These are phyloP conservation scores for Trematomus loennbergii DNA, from an alignment of 2,113 vertebrate species.

Conservation along the genomic window DNA sequence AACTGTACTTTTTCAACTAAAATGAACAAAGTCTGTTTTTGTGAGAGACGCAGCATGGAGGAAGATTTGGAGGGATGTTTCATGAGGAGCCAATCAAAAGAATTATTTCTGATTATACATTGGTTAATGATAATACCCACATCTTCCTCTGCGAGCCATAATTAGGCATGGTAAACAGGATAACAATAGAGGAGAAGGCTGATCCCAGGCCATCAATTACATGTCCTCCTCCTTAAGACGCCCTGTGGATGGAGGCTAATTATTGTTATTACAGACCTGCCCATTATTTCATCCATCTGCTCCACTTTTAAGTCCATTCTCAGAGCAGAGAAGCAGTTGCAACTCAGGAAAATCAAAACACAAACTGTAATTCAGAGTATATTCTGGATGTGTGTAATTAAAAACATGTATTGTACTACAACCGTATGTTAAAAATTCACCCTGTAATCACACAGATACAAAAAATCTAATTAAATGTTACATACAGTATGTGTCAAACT, in stretches of 20 bases:
- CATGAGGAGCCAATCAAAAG: slow-evolving; percentile 71
- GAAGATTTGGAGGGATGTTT: slow-evolving; percentile 41
- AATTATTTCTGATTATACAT: slow-evolving; percentile 83
- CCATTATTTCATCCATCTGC: slow-evolving; percentile 78
- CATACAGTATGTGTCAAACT: slow-evolving; percentile 51
- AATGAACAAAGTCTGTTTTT: slow-evolving; percentile 6
- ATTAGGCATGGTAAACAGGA: slow-evolving; percentile 82
- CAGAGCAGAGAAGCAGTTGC: slow-evolving; percentile 19
- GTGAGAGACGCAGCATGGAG: neutral
- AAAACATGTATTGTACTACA: slow-evolving; percentile 39
- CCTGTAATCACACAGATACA: slow-evolving; percentile 45
- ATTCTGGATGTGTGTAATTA: slow-evolving; percentile 61
- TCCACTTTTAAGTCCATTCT: slow-evolving; percentile 61
- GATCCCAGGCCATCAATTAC: slow-evolving; percentile 81
- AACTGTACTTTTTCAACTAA: neutral
- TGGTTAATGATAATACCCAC: slow-evolving; percentile 80
- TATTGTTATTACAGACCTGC: slow-evolving; percentile 81
- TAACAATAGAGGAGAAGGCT: slow-evolving; percentile 75
- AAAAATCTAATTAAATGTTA: slow-evolving; percentile 56
- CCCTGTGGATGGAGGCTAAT: slow-evolving; percentile 78
- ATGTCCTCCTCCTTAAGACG: slow-evolving; percentile 77
- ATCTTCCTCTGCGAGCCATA: slow-evolving; percentile 74
- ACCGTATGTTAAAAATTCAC: slow-evolving; percentile 45
- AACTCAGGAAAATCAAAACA: slow-evolving; percentile 36
- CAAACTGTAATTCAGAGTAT: slow-evolving; percentile 43